Evolutionary conservation across 2,888 invertebrate genomes (phyloP).

Genomic region (Vanessa cardui): DNA sequence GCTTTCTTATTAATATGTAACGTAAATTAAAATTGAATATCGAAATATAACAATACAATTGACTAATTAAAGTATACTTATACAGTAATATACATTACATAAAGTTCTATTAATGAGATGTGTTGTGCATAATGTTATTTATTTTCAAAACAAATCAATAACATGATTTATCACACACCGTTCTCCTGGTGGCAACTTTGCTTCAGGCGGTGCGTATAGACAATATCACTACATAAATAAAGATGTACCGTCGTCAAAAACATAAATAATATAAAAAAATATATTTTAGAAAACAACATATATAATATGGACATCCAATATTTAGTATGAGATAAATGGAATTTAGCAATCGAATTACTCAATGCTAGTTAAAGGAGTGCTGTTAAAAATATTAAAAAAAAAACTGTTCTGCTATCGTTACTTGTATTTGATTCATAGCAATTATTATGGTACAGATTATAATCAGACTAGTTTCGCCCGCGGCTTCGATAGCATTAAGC

Average conservation of each 20-base stretch:
- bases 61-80: neutral
- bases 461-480: conserved; percentile 27
- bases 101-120: conserved; percentile 6
- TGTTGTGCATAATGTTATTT: conserved; percentile 12
- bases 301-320: too few species aligned
- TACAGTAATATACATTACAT: conserved; percentile 1
- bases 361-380: too few species aligned
- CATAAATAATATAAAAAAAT: neutral
- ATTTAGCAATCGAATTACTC: too few species aligned
- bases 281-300: too few species aligned
- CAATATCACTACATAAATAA: conserved; percentile 1
- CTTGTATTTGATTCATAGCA: conserved; percentile 21
- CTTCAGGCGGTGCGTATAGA: conserved; percentile 20
- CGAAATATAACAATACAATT: neutral
- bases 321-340: too few species aligned
- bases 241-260: conserved; percentile 11
- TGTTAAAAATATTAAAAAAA: neutral
- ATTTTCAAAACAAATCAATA: conserved; percentile 28
- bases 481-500: conserved; percentile 24
- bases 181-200: conserved; percentile 19
- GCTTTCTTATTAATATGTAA: conserved; percentile 1
- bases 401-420: conserved; percentile 18
- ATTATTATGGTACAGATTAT: conserved; percentile 26
- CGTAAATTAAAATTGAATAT: neutral
- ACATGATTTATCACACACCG: conserved; percentile 18